Evolutionary conservation across 1,140 invertebrate species (phyloP).

Genomic region (Ceratosolen solmsi): DNA sequence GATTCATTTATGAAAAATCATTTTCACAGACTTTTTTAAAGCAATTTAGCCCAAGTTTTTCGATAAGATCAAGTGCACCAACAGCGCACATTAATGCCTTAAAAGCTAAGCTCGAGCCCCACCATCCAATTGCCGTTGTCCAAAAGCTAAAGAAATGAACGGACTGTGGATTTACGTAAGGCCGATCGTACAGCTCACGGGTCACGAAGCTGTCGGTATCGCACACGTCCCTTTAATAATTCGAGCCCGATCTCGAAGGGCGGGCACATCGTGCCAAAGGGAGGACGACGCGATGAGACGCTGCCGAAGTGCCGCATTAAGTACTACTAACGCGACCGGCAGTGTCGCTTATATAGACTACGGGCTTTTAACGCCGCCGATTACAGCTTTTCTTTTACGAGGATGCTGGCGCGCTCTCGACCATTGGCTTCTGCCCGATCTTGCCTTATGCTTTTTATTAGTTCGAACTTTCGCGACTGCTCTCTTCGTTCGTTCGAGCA

Average conservation of each 20-base stretch:
- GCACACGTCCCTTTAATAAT: not conserved
- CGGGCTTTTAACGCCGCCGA: constrained; percentile 14
- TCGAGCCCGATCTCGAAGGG: not conserved
- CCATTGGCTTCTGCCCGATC: not conserved
- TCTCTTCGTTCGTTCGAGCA: not conserved
- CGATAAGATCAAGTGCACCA: too few species aligned
- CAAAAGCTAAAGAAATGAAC: too few species aligned
- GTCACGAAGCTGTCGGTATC: not conserved
- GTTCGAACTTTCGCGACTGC: not conserved
- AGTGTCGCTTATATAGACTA: not conserved
- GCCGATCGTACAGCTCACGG: not conserved
- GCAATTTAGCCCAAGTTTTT: too few species aligned
- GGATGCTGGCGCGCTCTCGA: not conserved
- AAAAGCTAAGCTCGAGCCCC: too few species aligned
- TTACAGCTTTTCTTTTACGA: constrained; percentile 30
- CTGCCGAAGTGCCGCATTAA: constrained; percentile 6
- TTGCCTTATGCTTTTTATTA: constrained; percentile 24
- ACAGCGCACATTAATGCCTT: too few species aligned
- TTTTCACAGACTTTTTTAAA: too few species aligned
- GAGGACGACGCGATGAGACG: not conserved
- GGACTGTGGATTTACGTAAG: too few species aligned
- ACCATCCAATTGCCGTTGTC: too few species aligned
- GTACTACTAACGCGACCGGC: constrained; percentile 19
- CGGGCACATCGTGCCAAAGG: not conserved
- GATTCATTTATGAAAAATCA: too few species aligned